A percentile compares a stretch with the other conserved stretches of the same genome.
Conservation (phyloP, 2,113 vertebrate genomes). For the Odocoileus virginianus region DNA sequence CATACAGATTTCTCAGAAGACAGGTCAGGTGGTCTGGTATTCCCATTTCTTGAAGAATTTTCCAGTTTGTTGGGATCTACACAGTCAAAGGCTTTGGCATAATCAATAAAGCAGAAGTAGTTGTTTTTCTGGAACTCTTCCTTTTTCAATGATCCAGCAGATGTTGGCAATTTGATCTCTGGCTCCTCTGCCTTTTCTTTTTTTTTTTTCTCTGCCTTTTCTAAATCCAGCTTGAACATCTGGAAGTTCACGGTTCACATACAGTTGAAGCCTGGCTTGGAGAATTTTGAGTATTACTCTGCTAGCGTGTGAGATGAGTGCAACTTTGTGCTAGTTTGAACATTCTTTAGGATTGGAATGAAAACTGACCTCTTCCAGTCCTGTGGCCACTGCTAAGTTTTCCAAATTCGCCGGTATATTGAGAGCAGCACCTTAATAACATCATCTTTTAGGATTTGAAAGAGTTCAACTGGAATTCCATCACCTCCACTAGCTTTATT, state of each 20-base stretch:
- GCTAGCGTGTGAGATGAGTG: background rate
- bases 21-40: background rate
- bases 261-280: background rate
- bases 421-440: no score
- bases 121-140: background rate
- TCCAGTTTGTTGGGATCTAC: background rate
- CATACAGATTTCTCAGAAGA: background rate
- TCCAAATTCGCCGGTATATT: no score
- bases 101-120: background rate
- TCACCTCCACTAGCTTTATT: no score
- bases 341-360: background rate
- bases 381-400: no score
- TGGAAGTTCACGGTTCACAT: background rate
- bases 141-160: background rate
- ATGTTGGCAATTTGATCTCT: background rate
- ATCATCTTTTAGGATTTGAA: no score
- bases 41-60: background rate
- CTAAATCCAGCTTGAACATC: background rate
- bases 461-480: no score
- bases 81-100: background rate
- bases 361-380: background rate
- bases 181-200: background rate
- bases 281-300: background rate
- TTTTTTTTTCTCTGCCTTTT: background rate
- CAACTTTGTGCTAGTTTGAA: background rate